Evolutionary conservation across 2,888 invertebrate species (phyloP).

Genomic region (Phaonia tiefii): DNA sequence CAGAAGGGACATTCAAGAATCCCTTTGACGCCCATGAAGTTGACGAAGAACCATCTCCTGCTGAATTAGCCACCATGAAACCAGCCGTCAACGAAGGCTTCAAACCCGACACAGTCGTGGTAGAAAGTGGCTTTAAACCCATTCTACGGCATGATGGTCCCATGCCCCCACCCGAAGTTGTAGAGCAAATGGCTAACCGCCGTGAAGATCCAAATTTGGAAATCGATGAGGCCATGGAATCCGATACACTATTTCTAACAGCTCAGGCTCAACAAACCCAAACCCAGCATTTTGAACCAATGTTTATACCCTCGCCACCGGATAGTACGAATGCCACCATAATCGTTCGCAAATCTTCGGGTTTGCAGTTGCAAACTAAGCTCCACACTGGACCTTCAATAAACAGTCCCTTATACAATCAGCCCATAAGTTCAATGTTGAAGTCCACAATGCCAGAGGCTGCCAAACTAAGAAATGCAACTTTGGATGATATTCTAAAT

Average conservation of each 20-base stretch:
- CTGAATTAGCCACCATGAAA: constrained; percentile 79
- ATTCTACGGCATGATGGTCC: constrained; percentile 82
- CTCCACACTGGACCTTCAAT: neutral
- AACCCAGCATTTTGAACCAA: constrained; percentile 87
- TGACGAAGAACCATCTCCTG: constrained; percentile 71
- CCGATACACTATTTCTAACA: constrained; percentile 79
- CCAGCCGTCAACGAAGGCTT: constrained; percentile 89
- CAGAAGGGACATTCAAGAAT: constrained; percentile 72
- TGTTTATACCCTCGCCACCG: constrained; percentile 90
- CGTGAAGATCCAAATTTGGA: constrained; percentile 79
- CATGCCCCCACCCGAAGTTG: constrained; percentile 80
- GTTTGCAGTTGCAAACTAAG: constrained; percentile 10
- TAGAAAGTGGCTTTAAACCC: constrained; percentile 92
- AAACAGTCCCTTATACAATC: constrained; percentile 50
- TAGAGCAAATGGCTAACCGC: constrained; percentile 75
- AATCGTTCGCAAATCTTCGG: constrained; percentile 65
- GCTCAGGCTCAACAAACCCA: constrained; percentile 80
- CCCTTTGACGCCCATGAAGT: constrained; percentile 73
- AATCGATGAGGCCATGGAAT: constrained; percentile 78
- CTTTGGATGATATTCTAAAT: constrained; percentile 70
- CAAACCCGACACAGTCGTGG: constrained; percentile 89
- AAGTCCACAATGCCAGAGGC: constrained; percentile 69
- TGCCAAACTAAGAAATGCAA: constrained; percentile 79
- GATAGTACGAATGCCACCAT: constrained; percentile 82
- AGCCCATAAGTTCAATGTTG: constrained; percentile 72